Base-by-base conservation (phyloP, 2,797 vertebrate species). In the Champsocephalus esox region DNA sequence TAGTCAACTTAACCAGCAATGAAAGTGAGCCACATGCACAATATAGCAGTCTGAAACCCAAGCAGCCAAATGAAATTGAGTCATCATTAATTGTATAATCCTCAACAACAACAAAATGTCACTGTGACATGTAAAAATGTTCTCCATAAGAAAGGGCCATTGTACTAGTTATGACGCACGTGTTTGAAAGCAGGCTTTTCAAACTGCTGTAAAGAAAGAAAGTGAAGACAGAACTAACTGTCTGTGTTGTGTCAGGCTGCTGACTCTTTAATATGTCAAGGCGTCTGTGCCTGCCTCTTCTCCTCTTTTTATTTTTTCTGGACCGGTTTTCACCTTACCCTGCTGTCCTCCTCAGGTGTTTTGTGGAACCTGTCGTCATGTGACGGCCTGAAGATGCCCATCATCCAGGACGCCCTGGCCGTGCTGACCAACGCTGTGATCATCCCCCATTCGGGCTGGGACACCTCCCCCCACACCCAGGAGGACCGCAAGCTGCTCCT, bases 301-400 rank as follows among this genome's bases (percentile, higher is more conserved):
- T 63, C 24, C 60, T 4, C 0, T 62, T 24, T 49, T 21, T 41
- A 5, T 14, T 1, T 28, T n/a, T 12, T 61, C 13, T 44, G 34
- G 38, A 21, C 32, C 46, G 9, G 3, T 73, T 52, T 54, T 81
- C 21, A 73, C 16, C 16, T 60, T 8, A 19, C 46, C n/a, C 41
- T 54, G 51, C 49, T 41, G 16, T 78, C 56, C 52, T 65, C 56
- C 19, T 41, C 75, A 94, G 93, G 93, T 58, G 93, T 99, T 84
- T 94, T 99, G 85, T 99, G 98, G 98, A 99, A 99, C 92, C 94
- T 99, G 3, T 99, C 98, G 0, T 99, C 98, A 2, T 99, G 98
- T 1, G 98, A 99, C 77, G 97, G 97, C 68, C 95, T 99, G 89
- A 99, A 99, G 94, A 99, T 99, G 98, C 98, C 98, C 80, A 99